Conservation (phyloP, 2,888 invertebrate genomes). For the Drosophila paramelanica region DNA sequence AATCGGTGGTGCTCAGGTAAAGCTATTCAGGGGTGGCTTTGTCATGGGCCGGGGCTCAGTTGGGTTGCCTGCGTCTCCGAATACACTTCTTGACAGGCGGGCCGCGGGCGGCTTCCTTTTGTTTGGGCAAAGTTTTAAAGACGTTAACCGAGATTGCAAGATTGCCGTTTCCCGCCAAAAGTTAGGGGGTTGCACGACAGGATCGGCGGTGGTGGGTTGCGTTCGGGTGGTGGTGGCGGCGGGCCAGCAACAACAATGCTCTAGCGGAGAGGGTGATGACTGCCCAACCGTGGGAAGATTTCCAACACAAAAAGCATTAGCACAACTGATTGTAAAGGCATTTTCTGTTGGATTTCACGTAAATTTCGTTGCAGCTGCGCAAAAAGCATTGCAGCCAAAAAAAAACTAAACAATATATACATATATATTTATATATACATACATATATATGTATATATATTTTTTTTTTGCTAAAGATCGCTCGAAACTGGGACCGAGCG, state of each 20-base stretch:
- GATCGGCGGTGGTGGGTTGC: conserved; percentile 70
- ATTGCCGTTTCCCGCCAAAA: conserved; percentile 73
- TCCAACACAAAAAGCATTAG: conserved; percentile 64
- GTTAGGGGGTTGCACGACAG: conserved; percentile 73
- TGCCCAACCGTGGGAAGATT: conserved; percentile 82
- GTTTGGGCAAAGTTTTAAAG: conserved; percentile 59
- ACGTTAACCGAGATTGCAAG: conserved; percentile 58
- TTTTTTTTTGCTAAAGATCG: background rate
- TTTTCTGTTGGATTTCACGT: conserved; percentile 46
- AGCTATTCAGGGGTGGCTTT: conserved; percentile 68
- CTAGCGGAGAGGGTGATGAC: conserved; percentile 76
- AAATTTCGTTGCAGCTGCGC: conserved; percentile 73
- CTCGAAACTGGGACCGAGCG: background rate
- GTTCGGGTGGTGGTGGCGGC: conserved; percentile 69
- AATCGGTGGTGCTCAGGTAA: conserved; percentile 61
- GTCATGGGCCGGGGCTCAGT: conserved; percentile 26
- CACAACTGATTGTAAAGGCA: conserved; percentile 52
- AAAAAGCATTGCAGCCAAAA: conserved; percentile 45
- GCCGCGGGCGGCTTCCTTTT: conserved; percentile 55
- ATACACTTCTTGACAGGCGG: conserved; percentile 56
- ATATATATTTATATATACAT: background rate
- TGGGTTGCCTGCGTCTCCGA: conserved; percentile 41
- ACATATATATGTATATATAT: background rate
- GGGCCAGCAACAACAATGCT: conserved; percentile 45
- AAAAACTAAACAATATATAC: conserved; percentile 10